Percentiles rank a stretch among this genome's conserved stretches.
Evolutionary conservation across 2,888 invertebrate species (phyloP).

Genomic region (Aspidiotus destructor): DNA sequence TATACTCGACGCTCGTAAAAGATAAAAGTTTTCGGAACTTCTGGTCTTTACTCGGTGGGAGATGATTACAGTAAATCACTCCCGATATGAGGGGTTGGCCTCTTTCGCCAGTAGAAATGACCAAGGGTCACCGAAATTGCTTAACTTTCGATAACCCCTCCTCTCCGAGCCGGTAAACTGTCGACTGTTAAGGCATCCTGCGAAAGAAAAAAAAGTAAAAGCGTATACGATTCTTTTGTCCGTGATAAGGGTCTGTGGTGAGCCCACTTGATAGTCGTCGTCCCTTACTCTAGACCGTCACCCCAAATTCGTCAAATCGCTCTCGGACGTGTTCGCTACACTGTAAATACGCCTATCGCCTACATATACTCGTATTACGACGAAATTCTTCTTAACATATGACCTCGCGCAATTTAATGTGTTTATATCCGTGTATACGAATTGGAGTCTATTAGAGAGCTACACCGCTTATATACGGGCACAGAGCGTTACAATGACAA

Average conservation of each 20-base stretch:
- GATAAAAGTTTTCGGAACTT: conserved; percentile 13
- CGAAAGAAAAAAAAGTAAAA: conserved; percentile 14
- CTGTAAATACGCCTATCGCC: background rate
- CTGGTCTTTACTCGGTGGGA: conserved; percentile 24
- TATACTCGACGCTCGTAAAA: conserved; percentile 5
- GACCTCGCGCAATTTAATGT: conserved; percentile 14
- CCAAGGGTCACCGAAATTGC: conserved; percentile 32
- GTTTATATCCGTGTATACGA: conserved; percentile 17
- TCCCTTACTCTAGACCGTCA: conserved; percentile 1
- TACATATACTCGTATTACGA: no score
- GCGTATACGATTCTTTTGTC: conserved; percentile 29
- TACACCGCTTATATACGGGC: no score
- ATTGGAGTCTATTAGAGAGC: conserved; percentile 2
- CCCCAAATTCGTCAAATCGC: background rate
- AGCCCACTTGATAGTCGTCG: conserved; percentile 26
- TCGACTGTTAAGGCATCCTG: conserved; percentile 23
- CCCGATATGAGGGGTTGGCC: conserved; percentile 26
- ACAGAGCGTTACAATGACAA: no score
- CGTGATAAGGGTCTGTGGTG: conserved; percentile 31
- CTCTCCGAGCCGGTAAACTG: conserved; percentile 1
- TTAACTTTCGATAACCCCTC: conserved; percentile 29
- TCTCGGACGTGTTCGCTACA: background rate
- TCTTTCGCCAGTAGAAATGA: conserved; percentile 20
- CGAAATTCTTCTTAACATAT: conserved; percentile 26
- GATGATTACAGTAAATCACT: conserved; percentile 33